Percentiles rank a stretch among this genome's conserved stretches.
phyloP scores from a whole-genome alignment of 2,113 vertebrate genomes.

The Solea solea region DNA sequence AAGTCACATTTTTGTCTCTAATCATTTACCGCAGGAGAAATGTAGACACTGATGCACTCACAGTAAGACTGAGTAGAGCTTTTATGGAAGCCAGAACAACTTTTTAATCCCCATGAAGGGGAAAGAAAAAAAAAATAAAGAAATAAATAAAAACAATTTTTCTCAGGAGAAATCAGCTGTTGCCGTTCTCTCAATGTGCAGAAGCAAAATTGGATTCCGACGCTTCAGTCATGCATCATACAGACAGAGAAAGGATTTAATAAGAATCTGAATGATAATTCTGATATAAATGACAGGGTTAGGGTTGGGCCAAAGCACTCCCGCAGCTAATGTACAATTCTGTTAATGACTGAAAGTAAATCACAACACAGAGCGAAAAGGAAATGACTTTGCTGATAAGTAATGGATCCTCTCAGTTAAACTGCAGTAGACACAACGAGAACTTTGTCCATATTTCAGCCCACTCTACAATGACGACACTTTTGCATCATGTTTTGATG shows the following conservation, averaged over 20 bases:
- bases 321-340: neutral
- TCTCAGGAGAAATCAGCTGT: slow-evolving; percentile 13
- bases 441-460: neutral
- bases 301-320: neutral
- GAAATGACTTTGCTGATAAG: neutral
- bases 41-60: neutral
- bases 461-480: neutral
- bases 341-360: neutral
- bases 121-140: neutral
- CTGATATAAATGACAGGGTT: neutral
- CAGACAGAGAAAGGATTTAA: neutral
- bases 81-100: neutral
- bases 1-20: no score
- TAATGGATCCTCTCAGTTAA: neutral
- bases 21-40: no score
- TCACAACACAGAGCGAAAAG: neutral
- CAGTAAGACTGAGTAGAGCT: neutral
- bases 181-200: neutral
- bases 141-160: neutral
- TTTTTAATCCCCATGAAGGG: slow-evolving; percentile 8
- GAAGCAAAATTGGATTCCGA: neutral
- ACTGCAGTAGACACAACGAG: neutral
- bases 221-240: neutral
- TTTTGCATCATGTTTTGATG: slow-evolving; percentile 16
- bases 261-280: neutral